A percentile compares a stretch with the other conserved stretches of the same genome.
Conservation (phyloP, 2,888 invertebrate genomes). For the Drosophila algonquin region DNA sequence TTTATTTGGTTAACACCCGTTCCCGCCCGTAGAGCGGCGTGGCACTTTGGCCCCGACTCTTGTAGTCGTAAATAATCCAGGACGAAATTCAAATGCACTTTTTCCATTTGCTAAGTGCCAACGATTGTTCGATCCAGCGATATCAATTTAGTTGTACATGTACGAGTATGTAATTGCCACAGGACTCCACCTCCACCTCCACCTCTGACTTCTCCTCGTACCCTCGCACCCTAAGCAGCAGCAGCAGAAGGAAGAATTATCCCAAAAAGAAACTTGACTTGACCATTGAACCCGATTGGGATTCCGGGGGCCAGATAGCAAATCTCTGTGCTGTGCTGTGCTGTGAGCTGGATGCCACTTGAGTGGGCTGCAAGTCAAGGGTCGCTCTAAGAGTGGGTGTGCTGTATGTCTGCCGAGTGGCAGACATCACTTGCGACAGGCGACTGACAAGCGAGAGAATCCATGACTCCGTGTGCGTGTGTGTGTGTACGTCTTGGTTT, state of each 20-base stretch:
- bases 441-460: conserved; percentile 64
- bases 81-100: conserved; percentile 70
- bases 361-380: conserved; percentile 47
- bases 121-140: conserved; percentile 61
- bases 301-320: conserved; percentile 43
- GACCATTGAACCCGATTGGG: conserved; percentile 67
- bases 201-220: background rate
- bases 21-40: conserved; percentile 27
- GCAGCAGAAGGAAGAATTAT: conserved; percentile 14
- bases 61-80: conserved; percentile 74
- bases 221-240: conserved; percentile 11
- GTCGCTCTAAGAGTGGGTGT: conserved; percentile 15
- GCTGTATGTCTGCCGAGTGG: conserved; percentile 49
- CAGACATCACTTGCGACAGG: conserved; percentile 71
- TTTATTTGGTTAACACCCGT: conserved; percentile 6
- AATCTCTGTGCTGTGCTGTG: conserved; percentile 58
- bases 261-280: conserved; percentile 45
- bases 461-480: conserved; percentile 21
- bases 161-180: conserved; percentile 32
- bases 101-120: conserved; percentile 66
- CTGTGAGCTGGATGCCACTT: conserved; percentile 55
- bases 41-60: conserved; percentile 60
- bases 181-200: background rate
- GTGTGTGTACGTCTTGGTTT: conserved; percentile 28
- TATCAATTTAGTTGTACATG: conserved; percentile 63